Base-by-base conservation (phyloP, 2,797 vertebrate genomes). In the Parauchenoglanis punctatus region DNA sequence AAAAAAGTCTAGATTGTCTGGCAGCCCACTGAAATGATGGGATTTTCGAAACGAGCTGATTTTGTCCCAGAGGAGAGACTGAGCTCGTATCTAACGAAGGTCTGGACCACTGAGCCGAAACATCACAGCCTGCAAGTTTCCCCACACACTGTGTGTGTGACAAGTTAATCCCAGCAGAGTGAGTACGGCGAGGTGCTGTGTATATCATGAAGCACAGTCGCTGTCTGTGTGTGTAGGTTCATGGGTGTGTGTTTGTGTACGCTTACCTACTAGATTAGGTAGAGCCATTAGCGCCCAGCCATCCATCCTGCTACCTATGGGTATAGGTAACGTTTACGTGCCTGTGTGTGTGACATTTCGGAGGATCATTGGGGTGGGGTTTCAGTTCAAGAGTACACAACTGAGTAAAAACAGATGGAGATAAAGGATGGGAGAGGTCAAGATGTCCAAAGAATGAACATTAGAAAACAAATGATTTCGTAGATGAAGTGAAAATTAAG, bases 91-190 rank as follows among this genome's bases (percentile, higher is more conserved):
- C 58, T 87, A 87, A 87, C 86, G 56, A 87, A 82, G 67, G 78
- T 88, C 84, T 83, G 72, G 85, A 65, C 72, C 59, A 31, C 68
- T 89, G 88, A 89, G 87, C 87, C 25, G 56, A 88, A 81, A 86
- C 82, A 88, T 87, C 85, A 80, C 77, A 87, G 86, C 84, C 73
- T 86, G 80, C 56, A 68, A 86, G 83, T 85, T 58, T 78, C 86
- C 77, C 70, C 52, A 85, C 90, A 90, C 88, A 67, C 25, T 84
- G 35, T 85, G 73, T 89, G 73, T 91, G 87, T 88, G 88, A 87
- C 90, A 86, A 59, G 87, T 86, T 91, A 89, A 91, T 91, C 90
- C 90, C 86, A 80, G 80, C 86, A 75, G 86, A 91, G 73, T 86
- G 68, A 89, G 44, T 68, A 73, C n/a, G 5, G 67, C 6, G 13